phyloP scores from a whole-genome alignment of 1,140 invertebrate genomes.

The Drosophila prosaltans region DNA sequence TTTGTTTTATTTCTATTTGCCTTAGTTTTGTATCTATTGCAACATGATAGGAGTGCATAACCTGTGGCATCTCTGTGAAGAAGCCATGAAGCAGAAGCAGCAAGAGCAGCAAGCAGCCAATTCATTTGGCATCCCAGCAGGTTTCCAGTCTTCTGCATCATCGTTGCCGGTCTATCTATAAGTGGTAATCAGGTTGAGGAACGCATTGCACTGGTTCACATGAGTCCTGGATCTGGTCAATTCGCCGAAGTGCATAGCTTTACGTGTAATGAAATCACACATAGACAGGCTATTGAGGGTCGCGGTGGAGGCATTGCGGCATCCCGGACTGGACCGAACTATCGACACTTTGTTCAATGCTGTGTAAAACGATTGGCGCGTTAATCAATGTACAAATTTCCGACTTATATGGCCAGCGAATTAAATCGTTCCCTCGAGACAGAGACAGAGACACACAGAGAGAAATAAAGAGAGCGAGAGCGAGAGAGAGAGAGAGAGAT shows the following conservation, averaged over 20 bases:
- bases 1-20: not conserved
- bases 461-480: slow-evolving; percentile 5
- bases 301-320: slow-evolving; percentile 14
- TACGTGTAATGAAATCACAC: slow-evolving; percentile 79
- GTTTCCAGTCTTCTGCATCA: slow-evolving; percentile 48
- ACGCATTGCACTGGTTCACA: slow-evolving; percentile 59
- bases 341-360: slow-evolving; percentile 75
- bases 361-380: slow-evolving; percentile 81
- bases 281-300: slow-evolving; percentile 39
- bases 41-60: not conserved
- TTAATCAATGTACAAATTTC: slow-evolving; percentile 81
- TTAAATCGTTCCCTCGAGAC: slow-evolving; percentile 80
- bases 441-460: slow-evolving; percentile 12
- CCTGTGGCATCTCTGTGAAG: not conserved
- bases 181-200: slow-evolving; percentile 74
- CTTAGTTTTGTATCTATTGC: not conserved
- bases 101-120: slow-evolving; percentile 57
- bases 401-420: slow-evolving; percentile 78
- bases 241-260: slow-evolving; percentile 54
- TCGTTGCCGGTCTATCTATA: slow-evolving; percentile 55
- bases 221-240: slow-evolving; percentile 55
- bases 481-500: slow-evolving; percentile 14
- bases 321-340: slow-evolving; percentile 25
- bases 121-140: slow-evolving; percentile 76
- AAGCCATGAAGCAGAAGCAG: slow-evolving; percentile 32